phyloP scores from a whole-genome alignment of 2,113 vertebrate species.

The Charadrius vociferus region DNA sequence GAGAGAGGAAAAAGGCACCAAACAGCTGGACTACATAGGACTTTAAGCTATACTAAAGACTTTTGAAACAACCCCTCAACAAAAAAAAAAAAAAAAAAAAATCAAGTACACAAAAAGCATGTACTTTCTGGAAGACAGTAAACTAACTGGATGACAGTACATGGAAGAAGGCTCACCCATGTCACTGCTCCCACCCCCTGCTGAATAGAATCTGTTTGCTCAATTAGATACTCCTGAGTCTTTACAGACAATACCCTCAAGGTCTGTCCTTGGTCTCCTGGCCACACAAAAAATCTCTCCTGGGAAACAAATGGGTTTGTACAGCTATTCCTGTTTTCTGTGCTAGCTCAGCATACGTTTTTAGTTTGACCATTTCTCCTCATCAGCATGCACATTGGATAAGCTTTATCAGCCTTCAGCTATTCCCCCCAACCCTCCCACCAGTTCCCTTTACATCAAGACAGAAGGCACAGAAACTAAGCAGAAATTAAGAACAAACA shows the following conservation, averaged over 20 bases:
- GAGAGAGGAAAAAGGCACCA: neutral
- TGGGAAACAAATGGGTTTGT: constrained; percentile 13
- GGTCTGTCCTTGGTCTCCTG: constrained; percentile 12
- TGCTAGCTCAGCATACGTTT: neutral
- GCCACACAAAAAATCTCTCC: neutral
- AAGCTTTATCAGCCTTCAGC: neutral
- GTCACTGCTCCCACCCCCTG: neutral
- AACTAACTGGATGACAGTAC: neutral
- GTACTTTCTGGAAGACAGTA: neutral
- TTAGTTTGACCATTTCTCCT: neutral
- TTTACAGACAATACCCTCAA: neutral
- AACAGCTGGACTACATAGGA: neutral
- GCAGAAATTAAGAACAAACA: neutral
- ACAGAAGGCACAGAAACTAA: neutral
- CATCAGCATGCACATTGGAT: neutral
- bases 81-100: neutral
- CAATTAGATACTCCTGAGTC: neutral
- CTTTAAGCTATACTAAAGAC: neutral
- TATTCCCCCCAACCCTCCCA: neutral
- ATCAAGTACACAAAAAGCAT: neutral
- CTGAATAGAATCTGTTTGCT: neutral
- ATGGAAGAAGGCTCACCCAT: neutral
- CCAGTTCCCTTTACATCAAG: neutral
- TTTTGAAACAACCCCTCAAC: neutral
- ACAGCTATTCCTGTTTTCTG: neutral